phyloP scores from a whole-genome alignment of 2,888 invertebrate species.

The Dysmachus trigonus region DNA sequence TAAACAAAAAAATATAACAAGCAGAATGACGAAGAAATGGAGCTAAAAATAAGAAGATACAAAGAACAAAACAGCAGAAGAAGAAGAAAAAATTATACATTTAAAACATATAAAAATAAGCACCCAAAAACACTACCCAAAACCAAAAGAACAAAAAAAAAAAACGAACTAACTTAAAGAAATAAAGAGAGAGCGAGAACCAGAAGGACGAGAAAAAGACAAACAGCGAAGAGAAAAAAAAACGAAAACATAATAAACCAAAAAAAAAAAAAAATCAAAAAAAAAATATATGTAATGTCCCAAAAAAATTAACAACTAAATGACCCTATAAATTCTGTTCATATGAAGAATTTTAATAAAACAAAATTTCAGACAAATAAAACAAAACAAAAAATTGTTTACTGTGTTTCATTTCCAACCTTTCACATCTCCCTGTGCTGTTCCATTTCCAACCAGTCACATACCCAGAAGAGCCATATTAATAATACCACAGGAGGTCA shows the following conservation, averaged over 20 bases:
- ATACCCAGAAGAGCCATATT: no score
- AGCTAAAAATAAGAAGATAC: not conserved
- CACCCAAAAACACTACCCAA: not conserved
- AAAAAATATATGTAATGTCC: slow-evolving; percentile 4
- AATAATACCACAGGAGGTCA: not conserved
- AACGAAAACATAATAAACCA: not conserved
- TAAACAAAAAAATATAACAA: not conserved
- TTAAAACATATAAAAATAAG: not conserved
- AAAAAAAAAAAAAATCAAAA: not conserved
- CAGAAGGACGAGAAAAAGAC: not conserved
- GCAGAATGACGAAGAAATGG: not conserved
- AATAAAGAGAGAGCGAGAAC: not conserved
- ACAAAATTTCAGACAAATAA: slow-evolving; percentile 36
- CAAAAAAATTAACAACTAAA: slow-evolving; percentile 6
- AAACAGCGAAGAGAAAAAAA: not conserved
- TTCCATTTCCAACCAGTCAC: not conserved
- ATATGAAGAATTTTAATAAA: slow-evolving; percentile 34
- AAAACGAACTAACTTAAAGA: not conserved
- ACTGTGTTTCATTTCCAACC: not conserved
- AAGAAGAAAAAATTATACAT: no score
- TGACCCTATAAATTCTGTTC: slow-evolving; percentile 32
- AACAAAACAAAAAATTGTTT: not conserved
- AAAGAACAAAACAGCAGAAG: not conserved
- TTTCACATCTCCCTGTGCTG: not conserved
- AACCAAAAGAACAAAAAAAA: not conserved